Evolutionary conservation across 1,140 invertebrate genomes (phyloP), one percentile per base, ranked within the genome.

Genomic region (Scaptomyza montana): DNA sequence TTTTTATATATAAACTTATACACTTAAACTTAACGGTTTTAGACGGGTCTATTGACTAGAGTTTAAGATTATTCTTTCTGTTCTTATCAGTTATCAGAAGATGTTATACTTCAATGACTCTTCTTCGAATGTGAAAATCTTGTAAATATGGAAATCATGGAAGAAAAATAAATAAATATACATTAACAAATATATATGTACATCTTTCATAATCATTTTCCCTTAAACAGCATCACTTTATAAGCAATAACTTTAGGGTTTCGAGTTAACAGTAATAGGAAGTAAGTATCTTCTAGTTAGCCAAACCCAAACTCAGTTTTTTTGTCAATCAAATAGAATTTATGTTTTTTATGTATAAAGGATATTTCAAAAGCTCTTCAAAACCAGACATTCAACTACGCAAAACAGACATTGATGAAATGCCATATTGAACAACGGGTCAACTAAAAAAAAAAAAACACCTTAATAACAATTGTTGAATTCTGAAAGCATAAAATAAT

Each of bases 331-430:
- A 33, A 6, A 5, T 36, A 2, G 33, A 36, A 36, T 2, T 2
- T 25, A 25, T 33, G 16, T 33, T 36, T 36, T 36, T 36, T 9
- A 10, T 9, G 33, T 7, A 36, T 36, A 36, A 36, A 36, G 33
- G 33, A 9, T 43, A 43, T 5, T 43, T 43, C 12, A 43, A 43
- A 43, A 43, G 39, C 5, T 43, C 39, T 36, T 36, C 9, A 33
- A 33, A 30, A 30, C 2, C 30, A 39, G 46, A 51, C 55, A 69
- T 54, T 54, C 30, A 39, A 13, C 57, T 16, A 65, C 43, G 12
- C 49, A 16, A 65, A 21, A 8, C 9, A 36, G 13, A 49, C 61
- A 64, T 71, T 71, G 68, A 51, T 71, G 16, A 33, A 71, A 65
- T 50, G 66, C 13, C 50, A 12, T 13, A 49, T 55, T 63, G 61